Base-by-base conservation (phyloP, 2,113 vertebrate species). In the Pristiophorus japonicus region DNA sequence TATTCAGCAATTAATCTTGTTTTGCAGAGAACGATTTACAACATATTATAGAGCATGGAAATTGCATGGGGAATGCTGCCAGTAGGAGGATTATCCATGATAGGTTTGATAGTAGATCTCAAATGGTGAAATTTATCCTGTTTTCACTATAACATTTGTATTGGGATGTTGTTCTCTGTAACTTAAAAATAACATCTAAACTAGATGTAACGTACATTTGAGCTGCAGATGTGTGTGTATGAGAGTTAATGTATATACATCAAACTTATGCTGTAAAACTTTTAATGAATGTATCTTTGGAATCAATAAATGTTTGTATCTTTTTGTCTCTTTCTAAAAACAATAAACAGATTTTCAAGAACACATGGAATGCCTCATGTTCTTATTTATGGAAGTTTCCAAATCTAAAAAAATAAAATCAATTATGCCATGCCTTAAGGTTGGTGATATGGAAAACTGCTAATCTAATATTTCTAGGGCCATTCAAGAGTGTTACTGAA, bases 301-400 rank as follows among this genome's bases (percentile, higher is more conserved):
- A 91, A 63, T 92, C n/a, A 92, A 92, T 16, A 92, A 63, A 92
- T 62, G 34, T 65, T 47, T 92, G n/a, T 65, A 92, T 38, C n/a
- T 20, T 92, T 34, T 78, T 78, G 34, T 78, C 51, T 62, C 55
- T 62, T 63, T 91, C 16, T n/a, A 63, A 92, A 92, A 92, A 63
- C 88, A 92, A 92, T 92, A 92, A 92, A 92, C 59, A 63, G 59
- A 92, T 63, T 63, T 63, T 92, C 59, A 92, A 63, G 59, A 63
- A 63, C 59, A 92, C 18, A 38, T 38, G 12, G 12, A 59, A 90
- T 18, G 8, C 7, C 16, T 63, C 1, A 20, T 38, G 14, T 63
- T n/a, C n/a, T n/a, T 65, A 90, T 92, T 87, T 87, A 87, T 91
- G 55, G 87, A 92, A 38, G 59, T 42, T 92, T 38, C 51, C 20